phyloP scores from a whole-genome alignment of 2,113 vertebrate species.

The Alectura lathami region DNA sequence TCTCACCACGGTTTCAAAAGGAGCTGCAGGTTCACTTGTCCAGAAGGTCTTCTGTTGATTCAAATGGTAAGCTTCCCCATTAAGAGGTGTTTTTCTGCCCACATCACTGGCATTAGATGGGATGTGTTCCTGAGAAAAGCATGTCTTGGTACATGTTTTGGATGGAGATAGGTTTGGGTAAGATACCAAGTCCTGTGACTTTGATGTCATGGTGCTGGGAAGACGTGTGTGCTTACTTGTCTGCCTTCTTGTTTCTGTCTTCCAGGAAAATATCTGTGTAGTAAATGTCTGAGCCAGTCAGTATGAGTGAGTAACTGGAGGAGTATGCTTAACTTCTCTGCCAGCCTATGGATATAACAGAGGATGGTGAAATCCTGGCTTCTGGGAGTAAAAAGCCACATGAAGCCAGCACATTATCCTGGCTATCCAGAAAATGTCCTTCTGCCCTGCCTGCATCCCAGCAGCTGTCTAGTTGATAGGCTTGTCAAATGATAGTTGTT shows the following conservation, averaged over 20 bases:
- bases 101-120: neutral
- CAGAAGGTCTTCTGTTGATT: slow-evolving; percentile 61
- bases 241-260: neutral
- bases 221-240: neutral
- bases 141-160: neutral
- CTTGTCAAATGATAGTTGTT: neutral
- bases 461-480: neutral
- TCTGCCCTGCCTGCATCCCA: neutral
- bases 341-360: neutral
- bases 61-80: slow-evolving; percentile 68
- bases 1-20: slow-evolving; percentile 72
- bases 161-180: neutral
- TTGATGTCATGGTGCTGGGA: neutral
- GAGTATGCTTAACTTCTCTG: neutral
- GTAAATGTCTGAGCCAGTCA: neutral
- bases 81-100: neutral
- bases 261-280: neutral
- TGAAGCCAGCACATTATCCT: neutral
- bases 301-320: neutral
- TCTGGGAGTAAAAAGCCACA: neutral
- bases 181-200: neutral
- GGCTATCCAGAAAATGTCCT: neutral
- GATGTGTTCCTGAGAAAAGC: neutral
- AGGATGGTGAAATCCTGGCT: neutral
- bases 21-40: slow-evolving; percentile 70